Evolutionary conservation across 2,888 invertebrate genomes (phyloP).

Genomic region (Brachypalpus laphriformis): DNA sequence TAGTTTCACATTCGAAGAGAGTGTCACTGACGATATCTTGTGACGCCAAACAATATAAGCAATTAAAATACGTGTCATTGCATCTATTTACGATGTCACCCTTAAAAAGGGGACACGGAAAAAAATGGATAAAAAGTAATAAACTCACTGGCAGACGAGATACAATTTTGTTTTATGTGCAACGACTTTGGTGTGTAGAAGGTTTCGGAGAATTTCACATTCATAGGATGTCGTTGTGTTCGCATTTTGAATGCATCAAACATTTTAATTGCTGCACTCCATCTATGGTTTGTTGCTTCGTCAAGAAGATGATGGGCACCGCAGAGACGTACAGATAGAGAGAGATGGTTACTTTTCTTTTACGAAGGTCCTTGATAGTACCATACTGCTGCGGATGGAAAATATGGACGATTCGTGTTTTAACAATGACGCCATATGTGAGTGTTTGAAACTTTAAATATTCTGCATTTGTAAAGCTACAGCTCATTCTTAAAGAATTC

Average conservation of each 20-base stretch:
- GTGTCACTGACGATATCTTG: slow-evolving; percentile 32
- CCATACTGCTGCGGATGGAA: too few relatives aligned
- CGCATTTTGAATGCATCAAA: slow-evolving; percentile 66
- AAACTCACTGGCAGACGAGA: slow-evolving; percentile 36
- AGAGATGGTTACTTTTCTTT: slow-evolving; percentile 7
- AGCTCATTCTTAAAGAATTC: too few relatives aligned
- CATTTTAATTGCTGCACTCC: slow-evolving; percentile 71
- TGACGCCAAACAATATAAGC: slow-evolving; percentile 70
- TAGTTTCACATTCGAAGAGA: slow-evolving; percentile 37
- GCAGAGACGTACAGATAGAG: neutral
- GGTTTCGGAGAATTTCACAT: slow-evolving; percentile 34
- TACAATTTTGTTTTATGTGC: neutral
- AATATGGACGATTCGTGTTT: too few relatives aligned
- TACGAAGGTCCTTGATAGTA: neutral
- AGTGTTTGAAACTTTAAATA: too few relatives aligned
- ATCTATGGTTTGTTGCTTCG: slow-evolving; percentile 60
- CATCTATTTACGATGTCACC: slow-evolving; percentile 62
- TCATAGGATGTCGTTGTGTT: slow-evolving; percentile 56
- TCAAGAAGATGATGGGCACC: slow-evolving; percentile 31
- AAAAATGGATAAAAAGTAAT: slow-evolving; percentile 35
- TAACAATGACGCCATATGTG: too few relatives aligned
- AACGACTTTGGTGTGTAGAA: neutral
- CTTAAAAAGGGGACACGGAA: neutral
- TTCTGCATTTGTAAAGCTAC: too few relatives aligned
- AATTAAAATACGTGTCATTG: slow-evolving; percentile 74